Evolutionary conservation across 2,888 invertebrate species (phyloP), one percentile per base, ranked within the genome.

Genomic region (Cremastinae sp.): DNA sequence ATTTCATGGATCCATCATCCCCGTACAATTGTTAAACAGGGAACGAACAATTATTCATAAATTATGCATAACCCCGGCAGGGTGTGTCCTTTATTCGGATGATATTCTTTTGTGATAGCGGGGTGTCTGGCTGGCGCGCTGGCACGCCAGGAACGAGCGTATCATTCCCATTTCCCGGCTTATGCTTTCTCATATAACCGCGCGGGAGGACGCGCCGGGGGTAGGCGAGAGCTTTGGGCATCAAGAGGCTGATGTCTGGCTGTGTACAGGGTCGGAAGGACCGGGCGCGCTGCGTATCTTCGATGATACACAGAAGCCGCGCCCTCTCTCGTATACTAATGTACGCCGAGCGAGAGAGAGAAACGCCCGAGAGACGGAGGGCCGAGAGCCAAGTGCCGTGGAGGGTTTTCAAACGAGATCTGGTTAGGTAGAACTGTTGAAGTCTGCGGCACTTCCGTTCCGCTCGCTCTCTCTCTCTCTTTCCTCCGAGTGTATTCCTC

Each of bases 21-120:
- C 28, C 8, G n/a, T 12, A 22, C 45, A 12, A 0, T 14, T 8
- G 18, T 2, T 7, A 38, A 38, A 38, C 4, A 34, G 9, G 10
- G 12, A 8, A 56, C 16, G 20, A 16, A 4, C 0, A 14, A 82
- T 85, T 82, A 80, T 74, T 73, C 51, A 76, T 77, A 69, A 81
- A 83, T 82, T 84, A 79, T 81, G 79, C 78, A 56, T 77, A 65
- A 74, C 70, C 76, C 34, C 5, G 2, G 28, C 2, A 28, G 28
- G 28, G 28, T 28, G 28, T 2, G 41, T 81, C 77, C 78, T 81
- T 80, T 77, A 79, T 81, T 82, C 79, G 79, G 83, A 83, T 83
- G 81, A 83, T 84, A 84, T 82, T 81, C 84, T 83, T 83, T 82
- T 76, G 74, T 14, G 20, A n/a, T 12, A 4, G 14, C 5, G 36